Conservation (phyloP, 2,113 vertebrate species). For the human (Homo sapiens) region GRCh38 chr22:22865001-22865500, state of each 20-base stretch:
- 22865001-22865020: neutral
- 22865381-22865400: neutral
- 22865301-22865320: neutral
- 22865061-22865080: neutral
- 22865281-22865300: neutral
- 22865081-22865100: too few species aligned
- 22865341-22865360: neutral
- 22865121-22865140: neutral
- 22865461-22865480: too few species aligned
- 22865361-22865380: neutral
- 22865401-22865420: neutral
- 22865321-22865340: neutral
- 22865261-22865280: neutral
- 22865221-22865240: neutral
- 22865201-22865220: neutral
- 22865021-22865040: neutral
- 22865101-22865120: neutral
- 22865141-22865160: neutral
- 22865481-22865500: too few species aligned
- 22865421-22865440: neutral
- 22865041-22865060: neutral
- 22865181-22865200: neutral
- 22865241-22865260: neutral
- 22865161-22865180: neutral
- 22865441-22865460: fast-evolving